Evolutionary conservation across 2,797 vertebrate genomes (phyloP).

Genomic region (Momotus momota): DNA sequence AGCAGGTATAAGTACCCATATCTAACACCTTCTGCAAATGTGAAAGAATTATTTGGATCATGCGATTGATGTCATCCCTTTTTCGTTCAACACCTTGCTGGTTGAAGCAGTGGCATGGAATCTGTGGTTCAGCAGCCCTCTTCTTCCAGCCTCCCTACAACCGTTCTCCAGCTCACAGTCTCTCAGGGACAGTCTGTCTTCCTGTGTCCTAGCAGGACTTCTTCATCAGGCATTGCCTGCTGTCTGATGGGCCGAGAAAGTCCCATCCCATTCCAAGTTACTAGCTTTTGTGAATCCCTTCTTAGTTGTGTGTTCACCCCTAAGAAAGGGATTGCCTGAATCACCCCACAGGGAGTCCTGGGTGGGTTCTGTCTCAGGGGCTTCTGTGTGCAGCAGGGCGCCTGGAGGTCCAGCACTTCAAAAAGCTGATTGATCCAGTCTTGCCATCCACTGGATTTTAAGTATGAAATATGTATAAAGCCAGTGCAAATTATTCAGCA

Average conservation of each 20-base stretch:
- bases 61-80: not conserved
- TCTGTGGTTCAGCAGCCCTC: not conserved
- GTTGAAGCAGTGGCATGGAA: not conserved
- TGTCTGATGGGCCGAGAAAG: not conserved
- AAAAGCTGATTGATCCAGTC: not conserved
- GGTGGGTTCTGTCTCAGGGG: not conserved
- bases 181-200: not conserved
- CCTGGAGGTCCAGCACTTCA: not conserved
- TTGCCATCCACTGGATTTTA: not conserved
- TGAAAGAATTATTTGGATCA: not conserved
- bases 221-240: not conserved
- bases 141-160: not conserved
- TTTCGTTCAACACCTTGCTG: not conserved
- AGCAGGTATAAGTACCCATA: not conserved
- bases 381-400: not conserved
- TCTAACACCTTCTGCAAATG: not conserved
- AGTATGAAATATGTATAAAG: not conserved
- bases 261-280: accelerated
- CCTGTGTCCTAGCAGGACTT: not conserved
- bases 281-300: not conserved
- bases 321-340: not conserved
- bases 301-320: not conserved
- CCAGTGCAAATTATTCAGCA: not conserved
- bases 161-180: not conserved
- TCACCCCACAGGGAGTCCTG: not conserved